Conservation (phyloP, 1,140 invertebrate species). For the Telenomus remus region DNA sequence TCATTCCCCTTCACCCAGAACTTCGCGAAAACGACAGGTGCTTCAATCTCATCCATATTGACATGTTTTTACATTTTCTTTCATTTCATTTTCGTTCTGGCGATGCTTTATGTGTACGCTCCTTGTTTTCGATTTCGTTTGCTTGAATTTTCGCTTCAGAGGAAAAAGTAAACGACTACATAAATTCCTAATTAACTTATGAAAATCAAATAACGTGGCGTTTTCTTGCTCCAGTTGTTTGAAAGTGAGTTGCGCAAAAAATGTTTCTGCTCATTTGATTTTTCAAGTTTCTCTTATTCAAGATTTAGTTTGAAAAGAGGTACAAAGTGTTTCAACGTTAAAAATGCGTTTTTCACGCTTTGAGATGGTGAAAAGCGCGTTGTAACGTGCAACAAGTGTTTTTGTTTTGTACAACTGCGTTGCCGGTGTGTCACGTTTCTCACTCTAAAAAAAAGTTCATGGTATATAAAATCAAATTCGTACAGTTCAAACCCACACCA, state of each 20-base stretch:
- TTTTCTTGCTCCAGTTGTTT: too few species aligned
- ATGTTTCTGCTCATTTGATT: too few species aligned
- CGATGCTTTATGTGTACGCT: not conserved
- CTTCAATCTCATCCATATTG: constrained; percentile 41
- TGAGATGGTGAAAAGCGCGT: not conserved
- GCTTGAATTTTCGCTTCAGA: not conserved
- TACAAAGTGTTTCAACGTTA: too few species aligned
- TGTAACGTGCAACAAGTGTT: too few species aligned
- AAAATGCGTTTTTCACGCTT: not conserved
- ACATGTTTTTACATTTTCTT: constrained; percentile 9
- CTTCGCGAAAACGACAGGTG: constrained; percentile 86
- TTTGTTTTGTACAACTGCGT: not conserved
- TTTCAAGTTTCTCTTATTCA: too few species aligned
- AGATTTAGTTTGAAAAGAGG: too few species aligned
- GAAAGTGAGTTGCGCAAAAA: too few species aligned
- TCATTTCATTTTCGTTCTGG: constrained; percentile 30
- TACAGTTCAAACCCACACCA: constrained; percentile 1
- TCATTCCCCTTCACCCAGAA: constrained; percentile 88
- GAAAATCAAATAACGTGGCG: too few species aligned
- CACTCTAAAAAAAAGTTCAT: constrained; percentile 9
- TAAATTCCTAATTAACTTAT: too few species aligned
- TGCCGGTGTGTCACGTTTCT: constrained; percentile 38
- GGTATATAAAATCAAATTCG: not conserved
- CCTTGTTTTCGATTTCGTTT: not conserved
- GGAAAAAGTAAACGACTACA: too few species aligned